Base-by-base conservation (phyloP, 2,113 vertebrate species). In the Lagopus muta region DNA sequence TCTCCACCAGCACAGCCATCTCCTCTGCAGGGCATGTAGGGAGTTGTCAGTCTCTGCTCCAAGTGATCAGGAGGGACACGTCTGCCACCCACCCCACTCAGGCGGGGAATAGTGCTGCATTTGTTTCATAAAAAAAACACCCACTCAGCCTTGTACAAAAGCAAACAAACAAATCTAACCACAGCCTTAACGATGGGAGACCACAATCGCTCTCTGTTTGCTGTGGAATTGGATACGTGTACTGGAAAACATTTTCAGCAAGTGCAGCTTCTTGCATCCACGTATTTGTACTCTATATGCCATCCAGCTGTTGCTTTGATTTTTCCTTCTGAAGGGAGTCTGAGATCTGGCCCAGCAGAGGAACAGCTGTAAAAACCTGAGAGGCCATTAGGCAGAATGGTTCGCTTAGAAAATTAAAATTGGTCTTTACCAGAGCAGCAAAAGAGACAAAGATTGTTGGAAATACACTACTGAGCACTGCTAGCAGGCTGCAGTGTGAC, bases 111-210 rank as follows among this genome's bases (percentile, higher is more conserved):
- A 86, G 40, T 0, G 3, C 14, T 1, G 0, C 71, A 38, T 88
- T 76, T 91, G 32, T 88, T 92, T 88, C 38, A 65, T 43, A 93
- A 89, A 82, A 70, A 83, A 80, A 71, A 27, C 34, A 38, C 36
- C 36, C 36, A 64, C 25, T 38, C 61, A 50, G 40, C 57, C 43
- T 55, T 74, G 34, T 66, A 91, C 72, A 83, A 88, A 92, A 60
- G 24, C 67, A 94, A 79, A 38, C 30, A 91, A 85, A 2, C 40
- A 76, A 62, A 58, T 19, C 34, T 74, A 92, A 94, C 52, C 80
- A 92, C 80, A 90, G 38, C 24, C 57, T 78, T 83, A 89, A 14
- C 38, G 40, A 77, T 28, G 20, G 40, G 45, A 90, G 67, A 80
- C 86, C 61, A 74, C 78, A 91, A 43, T 67, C 61, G 14, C 43